phyloP scores from a whole-genome alignment of 2,888 invertebrate species.

The Seira musarum region DNA sequence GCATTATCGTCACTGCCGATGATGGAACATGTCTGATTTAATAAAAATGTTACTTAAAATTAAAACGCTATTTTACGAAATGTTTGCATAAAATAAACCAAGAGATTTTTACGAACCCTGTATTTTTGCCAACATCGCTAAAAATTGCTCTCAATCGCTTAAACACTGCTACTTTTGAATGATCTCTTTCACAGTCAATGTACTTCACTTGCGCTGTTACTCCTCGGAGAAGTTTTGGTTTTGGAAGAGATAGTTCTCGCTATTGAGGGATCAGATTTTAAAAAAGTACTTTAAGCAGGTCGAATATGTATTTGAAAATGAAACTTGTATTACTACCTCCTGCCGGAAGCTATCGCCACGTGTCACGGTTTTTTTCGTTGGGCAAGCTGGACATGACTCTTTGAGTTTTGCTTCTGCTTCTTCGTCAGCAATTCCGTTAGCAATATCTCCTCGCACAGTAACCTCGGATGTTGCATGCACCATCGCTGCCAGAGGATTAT shows the following conservation, averaged over 20 bases:
- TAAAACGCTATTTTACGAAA: not conserved
- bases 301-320: not conserved
- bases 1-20: constrained; percentile 39
- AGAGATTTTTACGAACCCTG: constrained; percentile 57
- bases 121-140: constrained; percentile 58
- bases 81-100: not conserved
- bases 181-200: constrained; percentile 66
- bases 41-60: constrained; percentile 8
- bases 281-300: not conserved
- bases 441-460: constrained; percentile 53
- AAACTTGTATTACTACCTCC: constrained; percentile 48
- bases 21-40: constrained; percentile 49
- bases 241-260: constrained; percentile 41
- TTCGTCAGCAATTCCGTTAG: constrained; percentile 52
- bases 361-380: constrained; percentile 71
- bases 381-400: constrained; percentile 71
- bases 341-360: constrained; percentile 70
- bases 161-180: constrained; percentile 56
- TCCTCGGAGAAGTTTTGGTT: constrained; percentile 49
- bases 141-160: constrained; percentile 52
- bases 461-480: constrained; percentile 63
- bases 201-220: constrained; percentile 57
- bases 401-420: constrained; percentile 48
- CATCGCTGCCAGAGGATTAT: constrained; percentile 55
- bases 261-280: constrained; percentile 10